Base-by-base conservation (phyloP, 2,797 vertebrate species). In the Hirundo rustica region DNA sequence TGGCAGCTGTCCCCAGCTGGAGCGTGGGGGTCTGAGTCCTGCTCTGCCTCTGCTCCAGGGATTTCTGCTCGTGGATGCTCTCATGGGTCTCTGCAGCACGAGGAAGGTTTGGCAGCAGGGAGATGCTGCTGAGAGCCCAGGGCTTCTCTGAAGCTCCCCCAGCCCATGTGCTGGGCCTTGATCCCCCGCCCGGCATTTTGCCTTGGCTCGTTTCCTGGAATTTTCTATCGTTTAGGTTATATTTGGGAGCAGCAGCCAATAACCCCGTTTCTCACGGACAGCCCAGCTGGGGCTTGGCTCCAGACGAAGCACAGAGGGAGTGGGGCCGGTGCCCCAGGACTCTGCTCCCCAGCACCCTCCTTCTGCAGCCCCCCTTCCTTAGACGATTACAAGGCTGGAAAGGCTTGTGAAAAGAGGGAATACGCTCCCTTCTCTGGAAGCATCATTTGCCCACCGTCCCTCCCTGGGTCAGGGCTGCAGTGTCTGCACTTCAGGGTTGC, bases 191-290 rank as follows among this genome's bases (percentile, higher is more conserved):
- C 6, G 0, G 77, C 77, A 64, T 86, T 73, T 70, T 60, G 34
- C 64, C 89, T 92, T 96, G 95, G 96, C 96, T 94, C 1, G 0
- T 82, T 89, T 97, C 95, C 96, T 93, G 96, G 95, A 96, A 96
- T 96, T 94, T 96, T 89, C 89, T 79, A 71, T 92, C 76, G 2
- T 96, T 96, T 91, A 84, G 82, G 85, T 92, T 95, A 81, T 96
- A 79, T 92, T 95, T 94, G 96, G 85, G 93, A 90, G 47, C 25
- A 0, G 76, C 83, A 85, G 96, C 94, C 94, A 96, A 92, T 88
- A 92, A 71, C 89, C 89, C 93, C 18, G 0, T 88, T 96, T 96
- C 93, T 93, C 92, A 94, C 10, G 7, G 83, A 67, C 88, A 76
- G 70, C 88, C 85, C 83, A 93, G 88, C 95, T 81, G 77, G 79